These are phyloP conservation scores for Mus caroli DNA, from an alignment of 2,797 vertebrate genomes.

Conservation along the genomic window DNA sequence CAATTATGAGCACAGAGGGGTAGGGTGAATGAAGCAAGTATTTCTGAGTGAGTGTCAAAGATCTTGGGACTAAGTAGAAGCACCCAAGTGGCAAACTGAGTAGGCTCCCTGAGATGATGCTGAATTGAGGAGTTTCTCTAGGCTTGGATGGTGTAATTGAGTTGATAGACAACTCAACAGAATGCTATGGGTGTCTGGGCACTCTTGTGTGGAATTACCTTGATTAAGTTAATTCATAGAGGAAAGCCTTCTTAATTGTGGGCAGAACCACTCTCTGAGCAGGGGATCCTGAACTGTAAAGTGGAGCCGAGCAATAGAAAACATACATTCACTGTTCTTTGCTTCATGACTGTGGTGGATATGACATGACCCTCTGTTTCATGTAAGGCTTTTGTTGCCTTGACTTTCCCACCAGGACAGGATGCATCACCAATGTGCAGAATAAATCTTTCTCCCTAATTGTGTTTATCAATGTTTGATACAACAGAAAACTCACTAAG, in stretches of 20 bases:
- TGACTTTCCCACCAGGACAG: not conserved
- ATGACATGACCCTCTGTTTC: not conserved
- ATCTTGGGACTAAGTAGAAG: not conserved
- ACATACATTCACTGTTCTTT: not conserved
- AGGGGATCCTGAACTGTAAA: not conserved
- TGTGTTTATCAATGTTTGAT: not conserved
- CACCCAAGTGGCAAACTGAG: not conserved
- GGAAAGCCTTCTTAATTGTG: not conserved
- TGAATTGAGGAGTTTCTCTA: not conserved
- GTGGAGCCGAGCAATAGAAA: not conserved
- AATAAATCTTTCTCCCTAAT: not conserved
- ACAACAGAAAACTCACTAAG: not conserved
- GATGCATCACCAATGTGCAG: not conserved
- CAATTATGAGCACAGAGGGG: not conserved
- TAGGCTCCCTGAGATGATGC: not conserved
- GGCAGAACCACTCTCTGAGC: not conserved
- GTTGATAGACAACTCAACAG: not conserved
- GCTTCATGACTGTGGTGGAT: not conserved
- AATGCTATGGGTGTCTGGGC: not conserved
- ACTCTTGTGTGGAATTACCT: not conserved
- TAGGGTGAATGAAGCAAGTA: not conserved
- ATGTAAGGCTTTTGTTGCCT: not conserved
- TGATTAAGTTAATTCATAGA: not conserved
- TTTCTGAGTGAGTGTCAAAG: not conserved
- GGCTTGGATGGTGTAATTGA: not conserved